These are phyloP conservation scores for Tiphia femorata DNA, from an alignment of 2,888 invertebrate species.

Conservation along the genomic window DNA sequence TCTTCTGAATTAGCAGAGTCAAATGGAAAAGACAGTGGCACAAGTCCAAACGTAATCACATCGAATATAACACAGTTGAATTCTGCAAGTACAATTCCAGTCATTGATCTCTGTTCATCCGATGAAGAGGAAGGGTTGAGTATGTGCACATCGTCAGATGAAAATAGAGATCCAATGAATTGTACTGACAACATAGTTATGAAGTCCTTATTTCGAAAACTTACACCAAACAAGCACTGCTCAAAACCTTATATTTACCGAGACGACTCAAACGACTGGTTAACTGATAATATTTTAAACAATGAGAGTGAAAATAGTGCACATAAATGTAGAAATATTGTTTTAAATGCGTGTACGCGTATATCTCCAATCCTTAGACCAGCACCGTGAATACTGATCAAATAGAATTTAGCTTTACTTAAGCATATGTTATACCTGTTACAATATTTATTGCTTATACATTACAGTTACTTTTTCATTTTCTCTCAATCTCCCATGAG, in stretches of 20 bases:
- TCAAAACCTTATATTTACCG: conserved; percentile 46
- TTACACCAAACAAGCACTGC: conserved; percentile 41
- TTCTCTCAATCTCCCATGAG: not conserved
- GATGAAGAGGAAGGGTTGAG: conserved; percentile 73
- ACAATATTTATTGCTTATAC: conserved; percentile 49
- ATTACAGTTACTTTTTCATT: conserved; percentile 9
- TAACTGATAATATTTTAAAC: conserved; percentile 37
- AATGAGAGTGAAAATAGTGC: conserved; percentile 22
- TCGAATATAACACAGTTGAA: too few relatives aligned
- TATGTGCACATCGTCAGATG: conserved; percentile 42
- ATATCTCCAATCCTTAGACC: conserved; percentile 42
- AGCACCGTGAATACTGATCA: conserved; percentile 31
- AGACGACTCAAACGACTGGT: conserved; percentile 45
- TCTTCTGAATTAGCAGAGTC: too few relatives aligned
- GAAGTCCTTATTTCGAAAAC: conserved; percentile 36
- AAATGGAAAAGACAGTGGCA: too few relatives aligned
- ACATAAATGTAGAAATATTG: conserved; percentile 26
- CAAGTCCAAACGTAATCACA: too few relatives aligned
- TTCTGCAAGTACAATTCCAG: conserved; percentile 38
- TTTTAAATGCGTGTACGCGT: conserved; percentile 33
- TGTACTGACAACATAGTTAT: conserved; percentile 6
- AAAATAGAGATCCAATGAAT: conserved; percentile 53
- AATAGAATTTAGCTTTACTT: conserved; percentile 4
- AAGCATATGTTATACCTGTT: conserved; percentile 37
- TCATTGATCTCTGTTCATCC: conserved; percentile 77